Percentiles rank a stretch among this genome's conserved stretches.
Evolutionary conservation across 35 echinoderm and acorn worm genomes (phyloP).

Genomic region (Ophiothrix spiculata): DNA sequence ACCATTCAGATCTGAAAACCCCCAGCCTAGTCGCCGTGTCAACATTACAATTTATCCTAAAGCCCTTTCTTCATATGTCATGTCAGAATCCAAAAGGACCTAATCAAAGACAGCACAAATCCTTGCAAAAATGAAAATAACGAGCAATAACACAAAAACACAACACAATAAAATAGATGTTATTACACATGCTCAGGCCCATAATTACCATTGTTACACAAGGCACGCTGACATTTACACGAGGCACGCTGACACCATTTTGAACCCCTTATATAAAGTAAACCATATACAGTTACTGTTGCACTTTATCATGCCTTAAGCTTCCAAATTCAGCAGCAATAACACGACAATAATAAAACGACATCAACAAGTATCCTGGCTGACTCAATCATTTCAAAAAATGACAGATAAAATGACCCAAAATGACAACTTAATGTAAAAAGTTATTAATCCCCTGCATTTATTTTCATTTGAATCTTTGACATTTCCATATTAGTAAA

Average conservation of each 20-base stretch:
- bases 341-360: background rate
- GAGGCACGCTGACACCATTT: background rate
- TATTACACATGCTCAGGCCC: constrained; percentile 8
- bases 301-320: background rate
- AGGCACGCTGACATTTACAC: background rate
- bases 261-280: background rate
- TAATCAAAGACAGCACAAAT: no score
- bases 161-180: background rate
- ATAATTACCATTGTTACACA: background rate
- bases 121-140: background rate
- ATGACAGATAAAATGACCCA: background rate
- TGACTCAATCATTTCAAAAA: background rate
- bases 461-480: no score
- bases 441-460: no score
- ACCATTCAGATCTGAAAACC: no score
- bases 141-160: constrained; percentile 9
- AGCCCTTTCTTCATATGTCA: no score
- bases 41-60: no score
- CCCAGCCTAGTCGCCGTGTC: no score
- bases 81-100: no score
- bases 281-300: background rate
- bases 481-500: constrained; percentile 16
- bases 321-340: background rate
- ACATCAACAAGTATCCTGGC: background rate
- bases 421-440: background rate